phyloP scores from a whole-genome alignment of 2,113 vertebrate species.

The Anthoscopus minutus region DNA sequence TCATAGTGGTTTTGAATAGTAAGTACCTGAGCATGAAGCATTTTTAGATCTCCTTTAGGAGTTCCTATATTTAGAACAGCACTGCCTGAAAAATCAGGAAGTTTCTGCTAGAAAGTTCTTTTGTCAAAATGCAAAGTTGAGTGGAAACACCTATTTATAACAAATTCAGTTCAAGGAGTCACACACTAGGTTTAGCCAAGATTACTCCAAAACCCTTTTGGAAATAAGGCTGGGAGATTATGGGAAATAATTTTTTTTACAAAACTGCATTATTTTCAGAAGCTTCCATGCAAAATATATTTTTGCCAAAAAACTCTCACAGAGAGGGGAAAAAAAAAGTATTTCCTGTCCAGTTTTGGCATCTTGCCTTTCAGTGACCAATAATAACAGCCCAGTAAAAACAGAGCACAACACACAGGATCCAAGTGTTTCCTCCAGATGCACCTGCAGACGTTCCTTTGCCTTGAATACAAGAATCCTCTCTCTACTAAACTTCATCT shows the following conservation, averaged over 20 bases:
- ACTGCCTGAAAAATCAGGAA: not conserved
- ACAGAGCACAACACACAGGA: slow-evolving; percentile 30
- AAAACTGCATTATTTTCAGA: not conserved
- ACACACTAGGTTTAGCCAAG: not conserved
- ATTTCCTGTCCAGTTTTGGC: slow-evolving; percentile 32
- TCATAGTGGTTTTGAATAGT: not conserved
- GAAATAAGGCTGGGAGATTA: not conserved
- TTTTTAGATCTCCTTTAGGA: not conserved
- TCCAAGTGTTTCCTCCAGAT: slow-evolving; percentile 59
- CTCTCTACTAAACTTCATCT: not conserved
- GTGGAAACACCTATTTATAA: not conserved
- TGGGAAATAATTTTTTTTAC: not conserved
- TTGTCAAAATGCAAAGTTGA: not conserved
- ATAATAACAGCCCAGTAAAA: slow-evolving; percentile 36
- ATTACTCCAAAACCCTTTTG: not conserved
- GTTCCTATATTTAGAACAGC: not conserved
- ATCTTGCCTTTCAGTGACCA: slow-evolving; percentile 35
- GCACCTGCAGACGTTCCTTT: slow-evolving; percentile 30
- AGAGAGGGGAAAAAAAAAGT: not conserved
- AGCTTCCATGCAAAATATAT: not conserved
- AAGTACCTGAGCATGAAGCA: not conserved
- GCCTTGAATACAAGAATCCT: not conserved
- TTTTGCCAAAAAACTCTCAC: not conserved
- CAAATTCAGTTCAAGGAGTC: not conserved
- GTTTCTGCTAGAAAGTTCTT: not conserved